phyloP scores from a whole-genome alignment of 2,888 invertebrate species.

The Microctonus hyperodae region DNA sequence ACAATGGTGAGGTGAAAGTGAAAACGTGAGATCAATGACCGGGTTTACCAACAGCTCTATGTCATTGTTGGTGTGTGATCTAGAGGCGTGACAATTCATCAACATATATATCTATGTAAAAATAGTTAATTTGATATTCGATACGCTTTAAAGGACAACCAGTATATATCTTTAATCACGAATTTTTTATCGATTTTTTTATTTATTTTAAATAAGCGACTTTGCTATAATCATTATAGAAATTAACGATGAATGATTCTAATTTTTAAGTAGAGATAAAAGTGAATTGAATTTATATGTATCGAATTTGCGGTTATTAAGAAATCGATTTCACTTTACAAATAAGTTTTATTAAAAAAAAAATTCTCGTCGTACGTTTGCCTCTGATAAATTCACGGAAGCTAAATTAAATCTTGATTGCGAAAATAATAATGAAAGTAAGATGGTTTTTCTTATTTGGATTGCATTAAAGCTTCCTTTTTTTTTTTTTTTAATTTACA shows the following conservation, averaged over 20 bases:
- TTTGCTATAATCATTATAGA: background rate
- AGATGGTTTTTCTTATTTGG: constrained; percentile 7
- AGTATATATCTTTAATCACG: background rate
- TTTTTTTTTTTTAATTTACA: constrained; percentile 4
- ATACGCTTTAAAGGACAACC: background rate
- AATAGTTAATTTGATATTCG: constrained; percentile 7
- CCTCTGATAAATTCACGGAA: constrained; percentile 19
- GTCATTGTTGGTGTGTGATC: constrained; percentile 13
- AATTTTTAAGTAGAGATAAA: background rate
- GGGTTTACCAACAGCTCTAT: background rate
- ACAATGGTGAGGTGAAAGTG: constrained; percentile 19
- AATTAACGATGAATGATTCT: background rate
- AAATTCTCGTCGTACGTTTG: constrained; percentile 12
- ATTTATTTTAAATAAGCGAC: background rate
- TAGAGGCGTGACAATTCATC: constrained; percentile 17
- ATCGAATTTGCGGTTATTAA: constrained; percentile 22
- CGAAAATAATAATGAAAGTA: constrained; percentile 21
- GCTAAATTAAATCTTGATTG: constrained; percentile 26
- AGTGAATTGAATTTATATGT: background rate
- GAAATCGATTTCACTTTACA: constrained; percentile 31
- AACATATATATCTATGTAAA: background rate
- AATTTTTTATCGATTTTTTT: background rate
- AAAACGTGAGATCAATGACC: constrained; percentile 16
- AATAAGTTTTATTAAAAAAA: background rate
- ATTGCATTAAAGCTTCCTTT: constrained; percentile 14